A percentile compares a stretch with the other conserved stretches of the same genome.
phyloP scores from a whole-genome alignment of 2,888 invertebrate genomes.

The Microplitis manilae region DNA sequence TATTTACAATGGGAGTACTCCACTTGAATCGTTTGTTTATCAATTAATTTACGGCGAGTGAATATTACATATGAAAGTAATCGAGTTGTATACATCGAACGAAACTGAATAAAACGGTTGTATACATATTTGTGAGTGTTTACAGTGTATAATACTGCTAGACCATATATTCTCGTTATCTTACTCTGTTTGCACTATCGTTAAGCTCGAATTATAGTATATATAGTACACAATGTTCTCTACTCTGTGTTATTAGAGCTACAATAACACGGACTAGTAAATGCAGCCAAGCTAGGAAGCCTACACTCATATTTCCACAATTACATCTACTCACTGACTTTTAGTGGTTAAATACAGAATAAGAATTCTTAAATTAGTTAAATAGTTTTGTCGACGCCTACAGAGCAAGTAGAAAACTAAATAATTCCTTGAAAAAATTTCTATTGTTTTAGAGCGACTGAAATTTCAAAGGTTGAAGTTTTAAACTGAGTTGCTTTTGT shows the following conservation, averaged over 20 bases:
- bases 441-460: neutral
- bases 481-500: slow-evolving; percentile 13
- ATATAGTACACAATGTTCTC: neutral
- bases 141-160: slow-evolving; percentile 38
- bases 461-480: neutral
- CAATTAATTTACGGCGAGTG: too few species aligned
- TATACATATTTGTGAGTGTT: slow-evolving; percentile 28
- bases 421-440: neutral
- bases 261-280: neutral
- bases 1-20: too few species aligned
- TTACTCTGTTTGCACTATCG: slow-evolving; percentile 50
- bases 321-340: neutral
- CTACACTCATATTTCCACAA: neutral
- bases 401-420: neutral
- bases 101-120: neutral
- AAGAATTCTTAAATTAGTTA: neutral
- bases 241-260: neutral
- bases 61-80: neutral
- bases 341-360: neutral
- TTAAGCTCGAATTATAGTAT: slow-evolving; percentile 43
- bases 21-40: too few species aligned
- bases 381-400: neutral
- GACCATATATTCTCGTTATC: slow-evolving; percentile 53
- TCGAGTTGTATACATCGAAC: neutral
- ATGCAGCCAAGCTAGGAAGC: neutral